Evolutionary conservation across 2,888 invertebrate species (phyloP).

Genomic region (Aporophyla lueneburgensis): DNA sequence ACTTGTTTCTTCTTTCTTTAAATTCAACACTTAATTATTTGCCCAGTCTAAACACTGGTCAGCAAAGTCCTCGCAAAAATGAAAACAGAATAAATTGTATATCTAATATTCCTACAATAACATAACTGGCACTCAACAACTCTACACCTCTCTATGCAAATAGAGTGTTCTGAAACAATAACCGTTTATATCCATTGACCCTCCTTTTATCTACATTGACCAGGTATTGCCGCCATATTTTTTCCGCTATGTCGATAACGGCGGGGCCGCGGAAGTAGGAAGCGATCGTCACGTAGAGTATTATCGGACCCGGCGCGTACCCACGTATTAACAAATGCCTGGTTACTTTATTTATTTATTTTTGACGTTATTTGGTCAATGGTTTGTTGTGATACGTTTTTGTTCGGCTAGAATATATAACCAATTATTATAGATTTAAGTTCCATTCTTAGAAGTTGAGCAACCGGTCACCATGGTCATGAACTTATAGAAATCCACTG

Average conservation of each 20-base stretch:
- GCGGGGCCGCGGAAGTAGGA: slow-evolving; percentile 19
- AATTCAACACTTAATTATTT: too few species aligned
- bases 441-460: neutral
- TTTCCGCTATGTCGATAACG: slow-evolving; percentile 28
- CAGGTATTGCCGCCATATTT: slow-evolving; percentile 35
- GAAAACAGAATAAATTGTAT: neutral
- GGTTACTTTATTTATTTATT: slow-evolving; percentile 39
- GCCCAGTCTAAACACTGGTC: neutral
- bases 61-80: neutral
- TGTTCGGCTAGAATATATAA: neutral
- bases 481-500: too few species aligned
- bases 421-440: neutral
- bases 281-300: slow-evolving; percentile 51
- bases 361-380: neutral
- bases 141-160: slow-evolving; percentile 8
- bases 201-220: slow-evolving; percentile 26
- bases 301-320: slow-evolving; percentile 29
- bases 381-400: slow-evolving; percentile 2
- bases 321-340: slow-evolving; percentile 17
- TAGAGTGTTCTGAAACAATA: slow-evolving; percentile 16
- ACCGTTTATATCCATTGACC: slow-evolving; percentile 25
- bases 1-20: too few species aligned
- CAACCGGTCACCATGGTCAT: neutral
- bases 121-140: neutral
- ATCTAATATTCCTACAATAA: neutral